Percentiles rank a stretch among this genome's conserved stretches.
Conservation (phyloP, 2,797 vertebrate genomes). For the Rallus crepitans region DNA sequence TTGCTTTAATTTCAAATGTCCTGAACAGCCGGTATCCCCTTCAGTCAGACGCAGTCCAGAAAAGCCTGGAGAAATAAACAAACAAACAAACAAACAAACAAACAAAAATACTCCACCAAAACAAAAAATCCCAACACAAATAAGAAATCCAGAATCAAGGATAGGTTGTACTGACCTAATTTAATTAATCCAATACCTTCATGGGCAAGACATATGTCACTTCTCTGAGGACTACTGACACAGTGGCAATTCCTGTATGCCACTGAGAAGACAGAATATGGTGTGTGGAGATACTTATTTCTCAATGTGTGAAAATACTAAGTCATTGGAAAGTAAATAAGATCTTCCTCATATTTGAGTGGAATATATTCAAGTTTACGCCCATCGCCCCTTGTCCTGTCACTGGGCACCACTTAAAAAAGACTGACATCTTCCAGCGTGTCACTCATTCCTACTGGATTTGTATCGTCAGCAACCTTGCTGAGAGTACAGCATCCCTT, state of each 20-base stretch:
- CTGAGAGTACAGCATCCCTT: too few species aligned
- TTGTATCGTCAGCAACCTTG: too few species aligned
- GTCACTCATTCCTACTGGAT: too few species aligned
- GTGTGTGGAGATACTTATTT: background rate
- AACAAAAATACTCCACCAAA: too few species aligned
- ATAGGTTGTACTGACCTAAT: background rate
- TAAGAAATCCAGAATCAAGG: background rate
- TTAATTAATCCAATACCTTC: background rate
- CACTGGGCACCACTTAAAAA: too few species aligned
- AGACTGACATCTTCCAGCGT: too few species aligned
- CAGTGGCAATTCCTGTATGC: background rate
- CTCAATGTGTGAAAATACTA: background rate
- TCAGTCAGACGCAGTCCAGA: conserved; percentile 53
- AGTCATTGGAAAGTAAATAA: background rate
- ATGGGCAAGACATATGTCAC: background rate
- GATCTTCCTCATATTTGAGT: too few species aligned
- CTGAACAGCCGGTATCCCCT: conserved; percentile 74
- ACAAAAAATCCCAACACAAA: too few species aligned
- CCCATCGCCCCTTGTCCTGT: too few species aligned
- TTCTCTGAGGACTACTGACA: background rate
- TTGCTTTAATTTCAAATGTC: conserved; percentile 68
- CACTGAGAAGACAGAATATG: background rate
- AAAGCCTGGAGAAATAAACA: conserved; percentile 42
- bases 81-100: too few species aligned
- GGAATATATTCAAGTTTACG: too few species aligned